Evolutionary conservation across 2,888 invertebrate species (phyloP), one percentile per base, ranked within the genome.

Genomic region (Drosophila hawaiiensis): DNA sequence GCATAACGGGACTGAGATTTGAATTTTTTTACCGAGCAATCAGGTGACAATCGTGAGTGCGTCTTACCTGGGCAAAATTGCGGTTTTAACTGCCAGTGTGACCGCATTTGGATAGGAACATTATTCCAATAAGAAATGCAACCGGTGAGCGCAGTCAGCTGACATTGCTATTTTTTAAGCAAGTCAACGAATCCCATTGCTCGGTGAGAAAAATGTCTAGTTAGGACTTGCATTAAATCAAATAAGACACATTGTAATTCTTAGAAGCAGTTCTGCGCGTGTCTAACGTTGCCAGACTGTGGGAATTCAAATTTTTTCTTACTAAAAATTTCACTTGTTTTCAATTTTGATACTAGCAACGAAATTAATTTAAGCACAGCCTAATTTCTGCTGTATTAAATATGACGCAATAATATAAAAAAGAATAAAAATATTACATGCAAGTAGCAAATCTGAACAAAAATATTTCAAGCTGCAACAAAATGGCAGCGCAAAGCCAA

Each of bases 31-130:
- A n/a, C 52, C 73, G 63, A 56, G 53, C 68, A 76, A 76, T 80
- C 80, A 83, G 86, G 79, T 86, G 78, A 85, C 68, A 72, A 9
- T 62, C 68, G 49, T 65, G 50, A 62, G 29, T 50, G 71, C 68
- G 83, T 83, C 83, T 83, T 72, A 82, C 87, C 84, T 85, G 83
- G 65, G 64, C 68, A 56, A 66, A 74, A 56, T 71, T 78, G 68
- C 78, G 80, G 60, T 66, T 31, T 59, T 68, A 63, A 81, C 81
- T 80, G 47, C n/a, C 62, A 33, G 73, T 69, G 68, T 73, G 78
- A 29, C 69, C 81, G 64, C 31, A 43, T 12, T 7, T 16, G 33
- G 50, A 6, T 50, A 78, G 7, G 10, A 2, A 10, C 2, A 25
- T 6, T 59, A 76, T 59, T 25, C 62, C 63, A 50, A 60, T 65